Conservation (phyloP, 2,113 vertebrate genomes). For the Gnathonemus longibarbis region DNA sequence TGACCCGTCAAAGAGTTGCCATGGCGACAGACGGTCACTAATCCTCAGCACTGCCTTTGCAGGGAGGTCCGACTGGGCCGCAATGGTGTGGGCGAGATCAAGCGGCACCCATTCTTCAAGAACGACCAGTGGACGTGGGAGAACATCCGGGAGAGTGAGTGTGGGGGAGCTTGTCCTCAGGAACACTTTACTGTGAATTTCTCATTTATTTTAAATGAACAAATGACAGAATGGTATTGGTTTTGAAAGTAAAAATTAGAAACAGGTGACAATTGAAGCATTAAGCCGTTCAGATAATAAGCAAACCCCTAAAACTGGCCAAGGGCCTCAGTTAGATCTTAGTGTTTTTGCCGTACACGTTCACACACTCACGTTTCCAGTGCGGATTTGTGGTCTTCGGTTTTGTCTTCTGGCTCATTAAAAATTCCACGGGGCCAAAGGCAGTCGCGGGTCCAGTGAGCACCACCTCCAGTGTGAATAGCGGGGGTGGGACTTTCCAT, state of each 20-base stretch:
- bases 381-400: not conserved
- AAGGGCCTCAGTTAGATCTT: not conserved
- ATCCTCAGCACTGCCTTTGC: not conserved
- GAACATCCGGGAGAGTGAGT: slow-evolving; percentile 90
- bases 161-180: not conserved
- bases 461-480: not conserved
- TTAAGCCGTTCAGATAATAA: not conserved
- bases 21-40: not conserved
- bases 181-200: not conserved
- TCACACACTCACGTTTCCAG: not conserved
- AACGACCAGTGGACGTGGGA: slow-evolving; percentile 98
- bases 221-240: not conserved
- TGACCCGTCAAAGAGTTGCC: not conserved
- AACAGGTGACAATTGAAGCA: not conserved
- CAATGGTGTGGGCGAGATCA: slow-evolving; percentile 95
- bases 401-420: not conserved
- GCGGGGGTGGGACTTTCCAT: not conserved
- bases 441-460: not conserved
- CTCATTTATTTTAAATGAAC: not conserved
- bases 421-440: not conserved
- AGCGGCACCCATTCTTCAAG: slow-evolving; percentile 94
- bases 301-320: not conserved
- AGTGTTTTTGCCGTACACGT: not conserved
- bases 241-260: not conserved
- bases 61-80: slow-evolving; percentile 91